Evolutionary conservation across 64 coral and sea anemone species (phyloP).

Genomic region (Orbicella faveolata): DNA sequence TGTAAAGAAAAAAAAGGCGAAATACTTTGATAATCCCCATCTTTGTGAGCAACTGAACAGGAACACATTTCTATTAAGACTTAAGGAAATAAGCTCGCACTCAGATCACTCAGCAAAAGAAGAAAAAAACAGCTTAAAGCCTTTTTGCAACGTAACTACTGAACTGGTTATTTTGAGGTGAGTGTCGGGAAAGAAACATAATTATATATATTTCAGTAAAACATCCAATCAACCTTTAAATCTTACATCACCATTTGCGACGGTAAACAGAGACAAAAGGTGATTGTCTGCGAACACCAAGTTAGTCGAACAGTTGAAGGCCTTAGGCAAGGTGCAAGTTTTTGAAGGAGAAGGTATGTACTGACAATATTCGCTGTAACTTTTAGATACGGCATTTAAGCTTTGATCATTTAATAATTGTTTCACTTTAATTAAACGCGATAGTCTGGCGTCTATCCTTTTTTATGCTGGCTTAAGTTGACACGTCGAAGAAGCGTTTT

Average conservation of each 20-base stretch:
- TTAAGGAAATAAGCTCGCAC: neutral
- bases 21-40: neutral
- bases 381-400: neutral
- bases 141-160: neutral
- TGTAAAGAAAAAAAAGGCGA: neutral
- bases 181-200: neutral
- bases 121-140: neutral
- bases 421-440: too few relatives aligned
- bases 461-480: too few relatives aligned
- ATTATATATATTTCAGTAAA: conserved; percentile 12
- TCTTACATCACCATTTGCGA: conserved; percentile 25
- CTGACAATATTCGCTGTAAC: neutral
- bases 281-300: neutral
- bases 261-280: conserved; percentile 17
- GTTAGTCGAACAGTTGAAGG: neutral
- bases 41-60: neutral
- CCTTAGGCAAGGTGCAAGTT: conserved; percentile 2
- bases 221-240: conserved; percentile 18
- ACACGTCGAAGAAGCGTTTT: too few relatives aligned
- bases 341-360: neutral
- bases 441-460: too few relatives aligned
- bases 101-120: neutral
- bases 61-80: neutral
- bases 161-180: neutral
- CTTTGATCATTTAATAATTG: too few relatives aligned